Evolutionary conservation across 2,113 vertebrate genomes (phyloP).

Genomic region (Halcyon malimbica): DNA sequence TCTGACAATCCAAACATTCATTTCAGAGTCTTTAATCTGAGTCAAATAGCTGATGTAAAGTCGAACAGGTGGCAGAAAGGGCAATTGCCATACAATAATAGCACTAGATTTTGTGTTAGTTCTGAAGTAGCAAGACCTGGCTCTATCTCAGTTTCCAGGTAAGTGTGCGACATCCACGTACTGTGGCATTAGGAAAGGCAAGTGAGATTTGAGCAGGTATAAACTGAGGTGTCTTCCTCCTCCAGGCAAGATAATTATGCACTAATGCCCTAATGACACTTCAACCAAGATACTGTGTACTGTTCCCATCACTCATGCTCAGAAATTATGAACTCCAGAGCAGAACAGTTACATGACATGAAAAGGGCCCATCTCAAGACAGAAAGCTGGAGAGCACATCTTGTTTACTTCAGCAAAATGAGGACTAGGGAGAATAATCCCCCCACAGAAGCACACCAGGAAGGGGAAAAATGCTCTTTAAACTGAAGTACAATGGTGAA

Average conservation of each 20-base stretch:
- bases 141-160: neutral
- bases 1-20: neutral
- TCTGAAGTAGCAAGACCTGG: neutral
- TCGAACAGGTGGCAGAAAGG: neutral
- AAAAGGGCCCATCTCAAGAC: neutral
- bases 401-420: neutral
- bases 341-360: neutral
- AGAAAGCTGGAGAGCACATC: neutral
- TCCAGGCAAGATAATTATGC: neutral
- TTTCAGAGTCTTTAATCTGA: neutral
- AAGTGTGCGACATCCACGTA: neutral
- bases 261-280: constrained; percentile 13
- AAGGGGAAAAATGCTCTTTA: neutral
- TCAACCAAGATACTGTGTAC: neutral
- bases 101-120: neutral
- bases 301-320: neutral
- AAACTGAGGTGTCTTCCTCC: constrained; percentile 13
- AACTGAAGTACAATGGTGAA: neutral
- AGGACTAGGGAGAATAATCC: neutral
- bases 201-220: neutral
- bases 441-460: neutral
- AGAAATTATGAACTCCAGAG: neutral
- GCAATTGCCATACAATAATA: neutral
- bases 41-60: neutral
- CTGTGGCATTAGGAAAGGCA: neutral